Percentiles rank a stretch among this genome's conserved stretches.
Evolutionary conservation across 2,888 invertebrate species (phyloP).

Genomic region (Bhutanitis thaidina): DNA sequence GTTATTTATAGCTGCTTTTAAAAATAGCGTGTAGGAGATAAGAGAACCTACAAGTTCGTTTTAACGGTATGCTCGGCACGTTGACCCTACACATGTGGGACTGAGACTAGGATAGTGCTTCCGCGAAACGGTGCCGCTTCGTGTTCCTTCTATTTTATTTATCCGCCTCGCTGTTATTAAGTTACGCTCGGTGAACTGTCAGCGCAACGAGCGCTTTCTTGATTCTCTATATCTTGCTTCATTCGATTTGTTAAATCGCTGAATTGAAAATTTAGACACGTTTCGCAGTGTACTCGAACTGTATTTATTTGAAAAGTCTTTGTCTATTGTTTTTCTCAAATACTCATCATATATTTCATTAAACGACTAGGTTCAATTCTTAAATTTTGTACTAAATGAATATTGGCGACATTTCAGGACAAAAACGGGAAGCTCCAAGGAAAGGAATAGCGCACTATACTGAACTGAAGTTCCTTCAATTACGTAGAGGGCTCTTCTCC

Average conservation of each 20-base stretch:
- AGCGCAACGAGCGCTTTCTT: constrained; percentile 33
- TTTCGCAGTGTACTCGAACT: constrained; percentile 28
- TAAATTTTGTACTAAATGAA: too few species aligned
- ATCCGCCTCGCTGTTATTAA: constrained; percentile 36
- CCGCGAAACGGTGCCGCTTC: constrained; percentile 25
- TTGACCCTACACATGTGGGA: constrained; percentile 40
- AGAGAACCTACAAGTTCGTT: constrained; percentile 25
- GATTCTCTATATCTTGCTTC: constrained; percentile 42
- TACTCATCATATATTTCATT: too few species aligned
- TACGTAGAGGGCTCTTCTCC: too few species aligned
- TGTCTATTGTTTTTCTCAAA: background rate
- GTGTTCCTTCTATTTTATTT: constrained; percentile 35
- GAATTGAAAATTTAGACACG: constrained; percentile 32
- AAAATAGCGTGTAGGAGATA: constrained; percentile 6
- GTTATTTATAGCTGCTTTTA: constrained; percentile 7
- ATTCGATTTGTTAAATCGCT: constrained; percentile 40
- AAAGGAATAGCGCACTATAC: too few species aligned
- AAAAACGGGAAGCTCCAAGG: too few species aligned
- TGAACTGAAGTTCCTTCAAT: too few species aligned
- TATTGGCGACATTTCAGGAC: too few species aligned
- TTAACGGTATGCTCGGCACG: constrained; percentile 42
- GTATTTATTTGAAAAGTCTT: constrained; percentile 17
- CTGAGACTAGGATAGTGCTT: background rate
- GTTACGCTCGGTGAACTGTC: constrained; percentile 40
- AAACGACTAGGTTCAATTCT: too few species aligned